phyloP scores from a whole-genome alignment of 2,888 invertebrate genomes.

The Syrphus vitripennis region DNA sequence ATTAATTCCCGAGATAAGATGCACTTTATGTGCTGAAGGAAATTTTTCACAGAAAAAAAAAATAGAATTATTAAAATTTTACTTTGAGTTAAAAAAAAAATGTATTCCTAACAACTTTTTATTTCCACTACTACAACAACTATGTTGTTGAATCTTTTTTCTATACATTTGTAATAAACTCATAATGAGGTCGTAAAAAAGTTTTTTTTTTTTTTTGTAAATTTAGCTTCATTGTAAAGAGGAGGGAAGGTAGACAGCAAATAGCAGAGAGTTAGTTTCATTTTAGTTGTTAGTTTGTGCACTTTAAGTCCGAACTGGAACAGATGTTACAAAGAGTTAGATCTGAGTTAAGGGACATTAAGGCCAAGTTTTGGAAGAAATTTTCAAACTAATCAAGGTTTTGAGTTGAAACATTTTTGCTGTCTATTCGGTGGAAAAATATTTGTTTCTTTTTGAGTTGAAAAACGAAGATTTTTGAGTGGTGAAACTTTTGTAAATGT shows the following conservation, averaged over 20 bases:
- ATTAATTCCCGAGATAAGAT: constrained; percentile 11
- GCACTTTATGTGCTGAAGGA: neutral
- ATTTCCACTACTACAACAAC: neutral
- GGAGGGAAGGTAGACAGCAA: constrained; percentile 1
- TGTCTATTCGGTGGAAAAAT: neutral
- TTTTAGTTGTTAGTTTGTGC: neutral
- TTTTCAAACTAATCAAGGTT: neutral
- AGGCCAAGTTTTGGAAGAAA: neutral
- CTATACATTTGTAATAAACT: constrained; percentile 60
- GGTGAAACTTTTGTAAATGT: no score
- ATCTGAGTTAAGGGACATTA: neutral
- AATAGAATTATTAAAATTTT: constrained; percentile 1
- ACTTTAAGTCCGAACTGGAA: neutral
- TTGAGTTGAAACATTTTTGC: no score
- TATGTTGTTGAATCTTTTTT: constrained; percentile 50
- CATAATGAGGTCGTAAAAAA: constrained; percentile 68
- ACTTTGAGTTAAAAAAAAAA: neutral
- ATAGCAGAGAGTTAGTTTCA: neutral
- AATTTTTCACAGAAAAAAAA: neutral
- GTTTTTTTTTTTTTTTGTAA: constrained; percentile 58
- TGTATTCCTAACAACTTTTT: neutral
- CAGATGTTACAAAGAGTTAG: neutral
- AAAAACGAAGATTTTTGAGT: no score
- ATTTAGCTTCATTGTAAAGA: constrained; percentile 25
- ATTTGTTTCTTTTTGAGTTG: no score